These are phyloP conservation scores for Zhuqinia jingwanae DNA, from an alignment of 2,888 invertebrate species.

Conservation along the genomic window DNA sequence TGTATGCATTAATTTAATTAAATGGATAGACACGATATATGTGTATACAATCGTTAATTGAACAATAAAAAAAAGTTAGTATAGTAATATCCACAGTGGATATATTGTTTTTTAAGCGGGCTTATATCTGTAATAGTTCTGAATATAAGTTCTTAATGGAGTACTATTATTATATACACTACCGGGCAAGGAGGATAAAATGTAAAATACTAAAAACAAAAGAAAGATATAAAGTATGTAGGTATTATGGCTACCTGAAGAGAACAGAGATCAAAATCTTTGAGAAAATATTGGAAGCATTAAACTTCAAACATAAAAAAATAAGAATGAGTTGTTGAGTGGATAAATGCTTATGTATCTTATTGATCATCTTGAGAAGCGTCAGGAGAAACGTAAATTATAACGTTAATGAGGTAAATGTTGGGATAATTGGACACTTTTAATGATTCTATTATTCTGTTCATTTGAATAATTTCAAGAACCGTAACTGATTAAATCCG, in stretches of 20 bases:
- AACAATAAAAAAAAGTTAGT: constrained; percentile 37
- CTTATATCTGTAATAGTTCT: background rate
- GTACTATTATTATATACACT: no score
- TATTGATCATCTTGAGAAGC: constrained; percentile 9
- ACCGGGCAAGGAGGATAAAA: no score
- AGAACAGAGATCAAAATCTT: no score
- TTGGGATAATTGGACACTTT: constrained; percentile 35
- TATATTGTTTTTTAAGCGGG: no score
- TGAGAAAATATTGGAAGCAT: background rate
- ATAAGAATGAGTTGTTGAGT: no score
- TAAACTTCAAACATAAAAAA: no score
- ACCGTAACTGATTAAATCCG: no score
- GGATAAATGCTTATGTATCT: background rate
- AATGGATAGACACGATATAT: constrained; percentile 41
- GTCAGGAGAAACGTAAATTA: constrained; percentile 55
- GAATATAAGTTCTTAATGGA: background rate
- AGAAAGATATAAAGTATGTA: background rate
- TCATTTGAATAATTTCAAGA: background rate
- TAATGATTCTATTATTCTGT: constrained; percentile 7
- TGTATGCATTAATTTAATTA: constrained; percentile 57
- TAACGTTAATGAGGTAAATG: constrained; percentile 56
- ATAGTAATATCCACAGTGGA: background rate
- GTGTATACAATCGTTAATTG: constrained; percentile 34
- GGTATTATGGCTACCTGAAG: no score
- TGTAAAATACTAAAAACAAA: background rate